These are phyloP conservation scores for Taphrorychus bicolor DNA, from an alignment of 2,888 invertebrate species.

Conservation along the genomic window DNA sequence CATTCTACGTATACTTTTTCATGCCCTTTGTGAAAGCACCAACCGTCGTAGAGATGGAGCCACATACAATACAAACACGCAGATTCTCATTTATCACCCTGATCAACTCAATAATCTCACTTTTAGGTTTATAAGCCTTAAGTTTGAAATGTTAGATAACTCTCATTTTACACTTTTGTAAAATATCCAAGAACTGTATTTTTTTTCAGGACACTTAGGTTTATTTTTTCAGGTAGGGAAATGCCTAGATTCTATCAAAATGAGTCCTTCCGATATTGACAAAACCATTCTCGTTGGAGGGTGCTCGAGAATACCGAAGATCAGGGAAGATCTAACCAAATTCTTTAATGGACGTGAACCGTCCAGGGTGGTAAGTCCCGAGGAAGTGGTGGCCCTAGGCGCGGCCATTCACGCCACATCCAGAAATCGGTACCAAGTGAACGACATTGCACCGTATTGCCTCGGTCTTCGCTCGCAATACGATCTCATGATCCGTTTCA, in stretches of 20 bases:
- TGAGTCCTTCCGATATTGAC: constrained; percentile 42
- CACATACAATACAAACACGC: no score
- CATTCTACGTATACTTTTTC: no score
- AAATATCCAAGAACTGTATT: no score
- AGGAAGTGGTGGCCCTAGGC: constrained; percentile 49
- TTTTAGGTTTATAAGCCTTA: no score
- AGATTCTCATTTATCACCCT: no score
- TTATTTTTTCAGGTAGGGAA: constrained; percentile 39
- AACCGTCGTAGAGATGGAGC: no score
- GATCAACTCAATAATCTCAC: no score
- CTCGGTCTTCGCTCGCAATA: constrained; percentile 43
- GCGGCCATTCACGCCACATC: constrained; percentile 46
- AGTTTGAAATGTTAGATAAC: no score
- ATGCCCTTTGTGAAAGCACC: no score
- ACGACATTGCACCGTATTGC: constrained; percentile 48
- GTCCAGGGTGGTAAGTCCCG: constrained; percentile 45
- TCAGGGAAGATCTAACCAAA: constrained; percentile 40
- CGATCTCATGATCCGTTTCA: constrained; percentile 42
- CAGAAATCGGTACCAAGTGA: constrained; percentile 34
- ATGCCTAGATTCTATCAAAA: constrained; percentile 37
- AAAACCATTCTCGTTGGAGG: constrained; percentile 48
- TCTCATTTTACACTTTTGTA: no score
- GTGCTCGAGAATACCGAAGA: constrained; percentile 47
- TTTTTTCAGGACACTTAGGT: no score
- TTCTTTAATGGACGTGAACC: constrained; percentile 43